phyloP scores from a whole-genome alignment of 2,113 vertebrate species.

The Aleadryas rufinucha region DNA sequence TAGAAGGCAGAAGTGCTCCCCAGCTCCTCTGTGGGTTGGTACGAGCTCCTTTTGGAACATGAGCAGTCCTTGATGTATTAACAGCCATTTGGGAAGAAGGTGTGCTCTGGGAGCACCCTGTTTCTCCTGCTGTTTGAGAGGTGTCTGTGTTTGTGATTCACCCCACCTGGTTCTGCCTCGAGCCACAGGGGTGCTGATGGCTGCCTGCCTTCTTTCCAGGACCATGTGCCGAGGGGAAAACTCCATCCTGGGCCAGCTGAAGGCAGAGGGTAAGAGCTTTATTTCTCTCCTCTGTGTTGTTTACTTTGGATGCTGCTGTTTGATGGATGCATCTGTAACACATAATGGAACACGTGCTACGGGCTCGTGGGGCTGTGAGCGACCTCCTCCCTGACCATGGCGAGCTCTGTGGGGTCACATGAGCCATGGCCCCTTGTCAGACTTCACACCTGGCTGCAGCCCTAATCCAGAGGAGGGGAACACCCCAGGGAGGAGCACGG shows the following conservation, averaged over 20 bases:
- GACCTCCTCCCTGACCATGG: not conserved
- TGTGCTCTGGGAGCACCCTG: not conserved
- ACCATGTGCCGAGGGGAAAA: conserved; percentile 94
- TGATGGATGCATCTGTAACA: not conserved
- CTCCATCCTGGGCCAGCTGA: conserved; percentile 91
- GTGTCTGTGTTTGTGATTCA: not conserved
- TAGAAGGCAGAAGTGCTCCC: not conserved
- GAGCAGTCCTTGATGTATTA: not conserved
- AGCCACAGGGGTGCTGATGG: not conserved
- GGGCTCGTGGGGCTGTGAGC: accelerated
- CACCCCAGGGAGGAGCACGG: not conserved
- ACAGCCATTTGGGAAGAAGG: not conserved
- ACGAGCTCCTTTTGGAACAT: not conserved
- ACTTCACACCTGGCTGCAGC: not conserved
- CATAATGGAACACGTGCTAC: accelerated
- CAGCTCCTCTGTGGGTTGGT: accelerated
- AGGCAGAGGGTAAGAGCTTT: conserved; percentile 82
- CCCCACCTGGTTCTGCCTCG: accelerated
- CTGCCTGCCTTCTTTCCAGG: conserved; percentile 71
- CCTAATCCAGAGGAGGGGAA: not conserved
- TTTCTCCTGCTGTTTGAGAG: not conserved
- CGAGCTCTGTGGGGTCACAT: accelerated
- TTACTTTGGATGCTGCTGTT: not conserved
- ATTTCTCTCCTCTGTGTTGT: not conserved
- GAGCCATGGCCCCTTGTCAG: not conserved